Evolutionary conservation across 2,888 invertebrate genomes (phyloP).

Genomic region (Aphodius sticticus): DNA sequence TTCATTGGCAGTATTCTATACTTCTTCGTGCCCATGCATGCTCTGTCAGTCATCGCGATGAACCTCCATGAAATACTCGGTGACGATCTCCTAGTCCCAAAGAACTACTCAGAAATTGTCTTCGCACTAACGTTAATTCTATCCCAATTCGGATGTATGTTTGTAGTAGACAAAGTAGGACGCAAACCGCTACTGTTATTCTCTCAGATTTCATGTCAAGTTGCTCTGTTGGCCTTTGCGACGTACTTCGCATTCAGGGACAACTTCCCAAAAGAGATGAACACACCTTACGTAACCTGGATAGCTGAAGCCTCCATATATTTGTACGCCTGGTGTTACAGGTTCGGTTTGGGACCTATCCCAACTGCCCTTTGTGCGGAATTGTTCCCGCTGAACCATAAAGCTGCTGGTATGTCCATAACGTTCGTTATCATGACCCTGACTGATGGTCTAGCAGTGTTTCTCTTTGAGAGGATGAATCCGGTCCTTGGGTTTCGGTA

Average conservation of each 20-base stretch:
- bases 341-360: slow-evolving; percentile 14
- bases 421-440: slow-evolving; percentile 14
- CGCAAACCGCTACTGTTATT: slow-evolving; percentile 7
- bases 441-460: not conserved
- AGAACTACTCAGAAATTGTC: not conserved
- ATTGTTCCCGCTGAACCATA: slow-evolving; percentile 15
- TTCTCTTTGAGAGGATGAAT: not conserved
- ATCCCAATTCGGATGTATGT: not conserved
- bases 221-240: not conserved
- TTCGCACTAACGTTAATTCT: not conserved
- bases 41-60: slow-evolving; percentile 4
- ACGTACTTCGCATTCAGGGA: not conserved
- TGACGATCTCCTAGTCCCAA: not conserved
- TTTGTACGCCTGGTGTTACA: not conserved
- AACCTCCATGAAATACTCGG: slow-evolving; percentile 5
- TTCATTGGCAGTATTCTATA: not conserved
- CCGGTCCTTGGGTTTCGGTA: not conserved
- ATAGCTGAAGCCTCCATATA: not conserved
- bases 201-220: not conserved
- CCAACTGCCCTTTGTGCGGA: not conserved
- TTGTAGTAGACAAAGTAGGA: not conserved
- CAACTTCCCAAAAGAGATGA: not conserved
- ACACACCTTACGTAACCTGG: not conserved
- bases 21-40: not conserved
- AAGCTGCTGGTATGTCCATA: slow-evolving; percentile 14